Evolutionary conservation across 1,140 invertebrate genomes (phyloP), one percentile per base, ranked within the genome.

Genomic region (Leucophenga varia): DNA sequence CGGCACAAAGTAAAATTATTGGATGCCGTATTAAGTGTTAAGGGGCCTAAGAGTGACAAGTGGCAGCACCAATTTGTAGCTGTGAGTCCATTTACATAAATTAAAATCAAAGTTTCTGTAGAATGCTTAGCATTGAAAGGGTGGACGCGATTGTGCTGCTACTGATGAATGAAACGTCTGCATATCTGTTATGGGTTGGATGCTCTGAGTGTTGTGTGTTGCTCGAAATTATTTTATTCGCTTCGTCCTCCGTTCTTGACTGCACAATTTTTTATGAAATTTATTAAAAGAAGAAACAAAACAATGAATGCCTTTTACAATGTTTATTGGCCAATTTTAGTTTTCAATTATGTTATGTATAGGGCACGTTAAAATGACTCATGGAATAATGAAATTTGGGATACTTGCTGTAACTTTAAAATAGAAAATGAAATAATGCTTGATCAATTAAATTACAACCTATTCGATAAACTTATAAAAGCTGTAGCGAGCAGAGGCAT

Each of bases 241-340:
- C n/a, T n/a, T n/a, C n/a, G n/a, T n/a, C n/a, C n/a, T n/a, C n/a
- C 22, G 22, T 25, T 25, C 5, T n/a, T 5, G 22, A 25, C 22
- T 28, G 21, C 20, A 34, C 61, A 57, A 57, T 67, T 63, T 52
- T 52, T 51, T 67, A 47, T 52, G 57, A 45, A 67, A 67, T 67
- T 67, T 67, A 67, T 67, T 63, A 61, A 67, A 59, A 67, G 63
- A 57, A 63, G 53, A 67, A 67, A 67, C 63, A 67, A 67, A 67
- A 67, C 63, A 63, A 67, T 67, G 67, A 67, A 67, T 67, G 65
- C 56, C 63, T 59, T 67, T 63, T 63, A 63, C 67, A 67, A 67
- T 63, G 63, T 63, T 67, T 67, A 67, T 67, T 67, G 67, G 63
- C 63, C 63, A 67, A 67, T 67, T 67, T 67, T 67, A 67, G 63